Evolutionary conservation across 2,113 vertebrate species (phyloP).

Genomic region (Colaptes auratus): DNA sequence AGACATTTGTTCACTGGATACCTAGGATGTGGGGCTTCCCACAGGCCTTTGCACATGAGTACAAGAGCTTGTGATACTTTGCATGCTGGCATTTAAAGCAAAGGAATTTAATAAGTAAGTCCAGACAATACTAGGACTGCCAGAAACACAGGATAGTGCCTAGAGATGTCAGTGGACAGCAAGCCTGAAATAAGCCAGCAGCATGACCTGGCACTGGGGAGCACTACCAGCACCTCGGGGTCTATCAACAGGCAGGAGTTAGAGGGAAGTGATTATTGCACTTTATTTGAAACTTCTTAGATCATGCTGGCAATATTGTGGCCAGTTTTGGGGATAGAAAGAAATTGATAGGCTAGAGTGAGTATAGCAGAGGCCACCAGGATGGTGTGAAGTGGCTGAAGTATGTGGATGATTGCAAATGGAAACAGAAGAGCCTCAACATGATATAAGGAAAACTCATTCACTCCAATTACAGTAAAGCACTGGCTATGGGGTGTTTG

Average conservation of each 20-base stretch:
- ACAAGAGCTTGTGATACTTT: background rate
- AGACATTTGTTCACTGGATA: background rate
- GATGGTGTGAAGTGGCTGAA: background rate
- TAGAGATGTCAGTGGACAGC: background rate
- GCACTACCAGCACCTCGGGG: background rate
- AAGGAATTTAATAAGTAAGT: background rate
- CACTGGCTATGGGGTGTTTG: background rate
- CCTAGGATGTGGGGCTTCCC: background rate
- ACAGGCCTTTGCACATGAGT: background rate
- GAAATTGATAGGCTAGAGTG: background rate
- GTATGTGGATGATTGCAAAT: rapidly evolving
- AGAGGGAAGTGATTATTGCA: background rate
- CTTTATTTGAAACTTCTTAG: background rate
- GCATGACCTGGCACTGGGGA: background rate
- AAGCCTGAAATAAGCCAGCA: background rate
- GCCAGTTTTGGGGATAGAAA: background rate
- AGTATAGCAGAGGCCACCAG: background rate
- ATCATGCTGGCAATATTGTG: background rate
- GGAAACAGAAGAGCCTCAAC: background rate
- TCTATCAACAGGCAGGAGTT: background rate
- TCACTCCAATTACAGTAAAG: background rate
- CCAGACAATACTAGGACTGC: background rate
- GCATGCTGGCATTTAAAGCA: background rate
- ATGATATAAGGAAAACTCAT: background rate
- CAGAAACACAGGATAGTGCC: background rate